These are phyloP conservation scores for Pachyseris speciosa DNA, from an alignment of 64 coral and sea anemone genomes.

Conservation along the genomic window DNA sequence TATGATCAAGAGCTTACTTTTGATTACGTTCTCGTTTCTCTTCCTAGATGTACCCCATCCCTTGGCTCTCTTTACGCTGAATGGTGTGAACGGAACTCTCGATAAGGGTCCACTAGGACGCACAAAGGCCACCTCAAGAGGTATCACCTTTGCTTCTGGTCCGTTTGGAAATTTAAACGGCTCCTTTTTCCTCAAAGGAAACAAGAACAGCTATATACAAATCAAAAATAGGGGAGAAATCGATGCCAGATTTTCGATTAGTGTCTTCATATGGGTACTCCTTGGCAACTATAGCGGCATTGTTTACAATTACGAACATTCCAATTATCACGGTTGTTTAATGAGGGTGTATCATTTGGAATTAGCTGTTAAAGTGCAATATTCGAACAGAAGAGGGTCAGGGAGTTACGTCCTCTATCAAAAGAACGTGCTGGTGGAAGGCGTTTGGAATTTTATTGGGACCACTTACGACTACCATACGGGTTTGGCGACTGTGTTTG, in stretches of 20 bases:
- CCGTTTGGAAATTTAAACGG: too few species aligned
- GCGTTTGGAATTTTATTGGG: too few species aligned
- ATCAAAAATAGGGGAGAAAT: background rate
- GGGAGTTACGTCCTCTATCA: background rate
- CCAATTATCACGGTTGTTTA: background rate
- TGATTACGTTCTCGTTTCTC: background rate
- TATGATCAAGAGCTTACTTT: background rate
- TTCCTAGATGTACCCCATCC: conserved; percentile 15
- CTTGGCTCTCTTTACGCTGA: too few species aligned
- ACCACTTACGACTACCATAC: too few species aligned
- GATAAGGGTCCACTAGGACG: too few species aligned
- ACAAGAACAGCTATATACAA: background rate
- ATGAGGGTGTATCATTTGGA: too few species aligned
- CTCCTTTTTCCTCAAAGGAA: too few species aligned
- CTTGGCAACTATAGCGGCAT: background rate
- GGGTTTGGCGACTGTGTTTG: conserved; percentile 1
- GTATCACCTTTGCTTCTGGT: background rate
- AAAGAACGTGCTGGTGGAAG: too few species aligned
- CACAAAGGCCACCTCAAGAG: background rate
- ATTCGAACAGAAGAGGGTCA: background rate
- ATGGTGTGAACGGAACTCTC: too few species aligned
- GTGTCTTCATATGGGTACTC: conserved; percentile 20
- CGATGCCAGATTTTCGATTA: too few species aligned
- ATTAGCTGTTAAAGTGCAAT: background rate
- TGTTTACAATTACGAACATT: background rate